Conservation (phyloP, 2,113 vertebrate species). For the Chaetorhynchus papuensis region DNA sequence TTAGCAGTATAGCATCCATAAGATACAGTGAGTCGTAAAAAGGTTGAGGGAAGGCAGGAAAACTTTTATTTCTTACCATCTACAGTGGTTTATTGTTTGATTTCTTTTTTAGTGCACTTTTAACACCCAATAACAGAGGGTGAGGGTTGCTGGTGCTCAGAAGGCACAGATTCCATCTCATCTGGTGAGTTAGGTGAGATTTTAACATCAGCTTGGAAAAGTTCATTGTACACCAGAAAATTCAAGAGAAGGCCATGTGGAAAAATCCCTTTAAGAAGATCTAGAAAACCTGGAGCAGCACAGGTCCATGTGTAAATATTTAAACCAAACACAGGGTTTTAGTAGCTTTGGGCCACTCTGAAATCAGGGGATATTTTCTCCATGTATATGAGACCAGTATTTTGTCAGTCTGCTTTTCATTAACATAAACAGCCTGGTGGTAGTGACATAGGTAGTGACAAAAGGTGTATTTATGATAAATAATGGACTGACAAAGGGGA, state of each 20-base stretch:
- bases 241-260: background rate
- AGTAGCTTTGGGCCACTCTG: background rate
- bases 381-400: background rate
- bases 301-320: background rate
- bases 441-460: slow-evolving; percentile 3
- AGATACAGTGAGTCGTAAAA: background rate
- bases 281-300: background rate
- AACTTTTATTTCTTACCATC: background rate
- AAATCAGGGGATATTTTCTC: background rate
- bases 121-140: background rate
- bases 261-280: background rate
- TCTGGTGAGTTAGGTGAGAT: background rate
- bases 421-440: background rate
- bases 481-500: background rate
- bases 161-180: background rate
- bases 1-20: background rate
- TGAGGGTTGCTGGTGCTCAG: background rate
- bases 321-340: background rate
- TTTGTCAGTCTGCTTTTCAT: slow-evolving; percentile 12
- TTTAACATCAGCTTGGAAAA: background rate
- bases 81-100: background rate
- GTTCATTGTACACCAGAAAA: background rate
- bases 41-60: accelerated
- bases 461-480: background rate
- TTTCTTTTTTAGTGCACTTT: background rate